Evolutionary conservation across 1,140 invertebrate genomes (phyloP), one percentile per base, ranked within the genome.

Genomic region (Hermetia illucens): DNA sequence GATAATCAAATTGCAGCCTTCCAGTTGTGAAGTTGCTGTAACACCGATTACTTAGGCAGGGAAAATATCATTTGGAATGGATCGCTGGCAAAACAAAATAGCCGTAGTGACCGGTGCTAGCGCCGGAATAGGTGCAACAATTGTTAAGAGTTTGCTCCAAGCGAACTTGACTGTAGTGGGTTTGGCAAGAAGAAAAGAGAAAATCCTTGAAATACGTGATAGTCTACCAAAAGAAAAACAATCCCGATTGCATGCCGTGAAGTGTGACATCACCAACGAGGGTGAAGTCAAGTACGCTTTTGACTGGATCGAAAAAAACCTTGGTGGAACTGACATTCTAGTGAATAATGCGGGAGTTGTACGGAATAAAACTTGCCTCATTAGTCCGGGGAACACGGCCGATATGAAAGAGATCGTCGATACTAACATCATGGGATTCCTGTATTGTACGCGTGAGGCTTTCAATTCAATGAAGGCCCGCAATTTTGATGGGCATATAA

Each of bases 321-420:
- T 74, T 17, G 75, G 74, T 3, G 69, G 71, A 3, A 58, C 77
- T 1, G 70, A 81, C 45, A 58, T 82, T 3, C 61, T 80, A 20
- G 58, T 84, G 24, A 83, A 83, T 51, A 80, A 77, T 50, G 79
- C 80, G 3, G 74, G 68, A 3, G 39, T 68, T 49, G 45, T 39
- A 41, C 29, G 20, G 44, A n/a, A n/a, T n/a, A 47, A 43, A 37
- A 4, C 79, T 19, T 13, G 15, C 5, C 20, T 25, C 9, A 16
- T 38, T 12, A 24, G 15, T 3, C 6, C 15, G 17, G 16, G 15
- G 10, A 27, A 25, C 8, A 15, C 3, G n/a, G 10, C 65, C 19
- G 42, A 58, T 9, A 71, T 36, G 15, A 36, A 19, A 6, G 12
- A 36, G 5, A 20, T 36, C 6, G 40, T 46, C 2, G 50, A 55